Base-by-base conservation (phyloP, 2,797 vertebrate genomes). In the Crocodylus rhombifer region DNA sequence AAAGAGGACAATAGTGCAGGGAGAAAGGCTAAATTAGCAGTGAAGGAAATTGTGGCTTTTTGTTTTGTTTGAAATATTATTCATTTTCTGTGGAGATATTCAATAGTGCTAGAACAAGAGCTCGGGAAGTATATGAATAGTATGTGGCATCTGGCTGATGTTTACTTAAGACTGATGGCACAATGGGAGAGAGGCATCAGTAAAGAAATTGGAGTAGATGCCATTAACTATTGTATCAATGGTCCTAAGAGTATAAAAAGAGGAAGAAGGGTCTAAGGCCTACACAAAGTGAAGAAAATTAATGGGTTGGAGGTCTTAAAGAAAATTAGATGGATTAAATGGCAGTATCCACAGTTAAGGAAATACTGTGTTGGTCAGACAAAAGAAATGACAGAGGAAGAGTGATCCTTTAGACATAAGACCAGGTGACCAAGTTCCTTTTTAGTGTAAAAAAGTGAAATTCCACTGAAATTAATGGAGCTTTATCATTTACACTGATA, bases 1-100 rank as follows among this genome's bases (percentile, higher is more conserved):
- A n/a, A 65, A 65, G n/a, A 65, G 64, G 17, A 16, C 64, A 30
- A 84, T 36, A 71, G n/a, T 74, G 65, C 91, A 91, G 61, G 67
- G 88, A 86, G 65, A 95, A 60, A 57, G 94, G 63, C 76, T 87
- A 88, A 88, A 87, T 36, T 75, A 67, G 86, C 93, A 89, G 61
- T 16, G 91, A 82, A 74, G 55, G 55, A 21, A 80, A 18, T 55
- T 18, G 56, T 18, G 20, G 18, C 55, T n/a, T 56, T 57, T 76
- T 26, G 18, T 76, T 65, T n/a, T 7, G 36, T 26, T 56, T 77
- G 76, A 57, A 89, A 96, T 23, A 79, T 74, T 89, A 62, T 16
- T 56, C 75, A 5, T 9, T 3, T 0, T 65, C 64, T 30, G 28
- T 13, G 80, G 30, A 82, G 67, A 78, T 87, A 33, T 63, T 14